A percentile compares a stretch with the other conserved stretches of the same genome.
Evolutionary conservation across 2,888 invertebrate species (phyloP).

Genomic region (Notocelia uddmanniana): DNA sequence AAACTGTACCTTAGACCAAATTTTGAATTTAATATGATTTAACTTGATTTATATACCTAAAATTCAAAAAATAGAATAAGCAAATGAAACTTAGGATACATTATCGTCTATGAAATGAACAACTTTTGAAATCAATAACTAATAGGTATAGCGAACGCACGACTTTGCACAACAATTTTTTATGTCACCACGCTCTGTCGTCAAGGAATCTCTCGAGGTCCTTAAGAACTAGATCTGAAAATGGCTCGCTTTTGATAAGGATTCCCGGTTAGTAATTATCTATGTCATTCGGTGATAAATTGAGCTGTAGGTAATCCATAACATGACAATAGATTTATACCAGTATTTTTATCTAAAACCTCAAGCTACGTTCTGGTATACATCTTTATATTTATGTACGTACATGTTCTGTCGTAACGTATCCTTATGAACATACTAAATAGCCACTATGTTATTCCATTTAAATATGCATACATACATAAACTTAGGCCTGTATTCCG

Average conservation of each 20-base stretch:
- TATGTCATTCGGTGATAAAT: slow-evolving; percentile 21
- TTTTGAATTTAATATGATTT: too few species aligned
- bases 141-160: background rate
- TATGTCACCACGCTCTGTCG: background rate
- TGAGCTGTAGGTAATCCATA: background rate
- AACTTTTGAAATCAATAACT: background rate
- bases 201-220: slow-evolving; percentile 6
- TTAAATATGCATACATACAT: too few species aligned
- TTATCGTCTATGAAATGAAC: background rate
- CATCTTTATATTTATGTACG: background rate
- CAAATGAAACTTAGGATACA: background rate
- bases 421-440: background rate
- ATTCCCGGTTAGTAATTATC: slow-evolving; percentile 15
- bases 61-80: background rate
- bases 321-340: background rate
- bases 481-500: too few species aligned
- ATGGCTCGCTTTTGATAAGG: background rate
- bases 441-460: too few species aligned
- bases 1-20: too few species aligned
- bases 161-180: background rate
- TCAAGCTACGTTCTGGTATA: background rate
- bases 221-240: slow-evolving; percentile 10
- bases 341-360: background rate
- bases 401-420: background rate
- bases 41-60: too few species aligned